phyloP scores from a whole-genome alignment of 2,888 invertebrate species.

The Dynastes hyllus region DNA sequence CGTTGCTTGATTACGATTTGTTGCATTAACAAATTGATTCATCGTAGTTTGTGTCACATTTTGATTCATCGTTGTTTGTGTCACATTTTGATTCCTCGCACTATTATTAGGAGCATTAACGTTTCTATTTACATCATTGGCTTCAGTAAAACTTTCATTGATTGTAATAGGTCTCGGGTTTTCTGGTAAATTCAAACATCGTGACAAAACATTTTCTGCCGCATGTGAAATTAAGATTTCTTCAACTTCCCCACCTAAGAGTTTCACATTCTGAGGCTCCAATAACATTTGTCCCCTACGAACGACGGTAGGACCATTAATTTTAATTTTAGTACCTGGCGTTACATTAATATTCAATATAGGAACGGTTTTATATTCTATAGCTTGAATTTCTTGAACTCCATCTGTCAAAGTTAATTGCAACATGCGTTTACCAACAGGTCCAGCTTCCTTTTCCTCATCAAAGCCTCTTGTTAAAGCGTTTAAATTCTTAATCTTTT shows the following conservation, averaged over 20 bases:
- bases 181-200: constrained; percentile 74
- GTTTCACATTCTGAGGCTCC: constrained; percentile 75
- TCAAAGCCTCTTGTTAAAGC: constrained; percentile 75
- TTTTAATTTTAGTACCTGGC: constrained; percentile 78
- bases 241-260: constrained; percentile 85
- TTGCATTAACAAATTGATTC: neutral
- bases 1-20: neutral
- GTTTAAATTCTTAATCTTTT: constrained; percentile 70
- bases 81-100: neutral
- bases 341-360: constrained; percentile 74
- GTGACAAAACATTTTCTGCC: constrained; percentile 76
- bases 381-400: constrained; percentile 78
- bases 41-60: neutral
- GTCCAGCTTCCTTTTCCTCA: constrained; percentile 73
- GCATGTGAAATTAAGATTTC: constrained; percentile 75
- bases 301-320: constrained; percentile 82
- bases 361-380: constrained; percentile 80
- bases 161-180: constrained; percentile 70
- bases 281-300: constrained; percentile 81
- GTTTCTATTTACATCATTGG: neutral
- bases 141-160: constrained; percentile 56
- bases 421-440: constrained; percentile 77
- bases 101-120: neutral
- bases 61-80: neutral
- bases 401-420: constrained; percentile 85